Evolutionary conservation across 2,113 vertebrate species (phyloP).

Genomic region (Apodemus sylvaticus): DNA sequence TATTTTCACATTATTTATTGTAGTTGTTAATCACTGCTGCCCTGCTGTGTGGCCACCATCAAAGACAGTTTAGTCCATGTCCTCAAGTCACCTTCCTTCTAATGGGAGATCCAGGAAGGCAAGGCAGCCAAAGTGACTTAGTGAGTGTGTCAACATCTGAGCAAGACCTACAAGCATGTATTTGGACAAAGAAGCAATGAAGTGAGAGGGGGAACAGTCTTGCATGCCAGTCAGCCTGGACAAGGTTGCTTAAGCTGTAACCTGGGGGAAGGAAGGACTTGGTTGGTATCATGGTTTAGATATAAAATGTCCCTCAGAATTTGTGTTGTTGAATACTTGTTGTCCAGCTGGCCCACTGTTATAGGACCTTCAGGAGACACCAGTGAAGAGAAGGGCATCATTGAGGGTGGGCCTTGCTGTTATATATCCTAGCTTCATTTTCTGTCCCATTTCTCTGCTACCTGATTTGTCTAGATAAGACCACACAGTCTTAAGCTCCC

Average conservation of each 20-base stretch:
- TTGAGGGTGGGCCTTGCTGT: no score
- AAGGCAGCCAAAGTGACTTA: background rate
- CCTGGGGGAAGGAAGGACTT: background rate
- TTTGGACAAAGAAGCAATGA: background rate
- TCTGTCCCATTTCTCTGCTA: background rate
- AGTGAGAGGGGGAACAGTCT: no score
- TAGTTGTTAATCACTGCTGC: background rate
- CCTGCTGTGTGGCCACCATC: background rate
- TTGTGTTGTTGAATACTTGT: background rate
- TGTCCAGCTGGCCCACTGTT: background rate
- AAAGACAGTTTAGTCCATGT: background rate
- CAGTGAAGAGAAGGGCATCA: background rate
- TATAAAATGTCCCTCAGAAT: background rate
- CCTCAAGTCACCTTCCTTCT: background rate
- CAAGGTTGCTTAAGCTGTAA: background rate
- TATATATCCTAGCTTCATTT: background rate
- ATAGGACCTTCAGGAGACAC: no score
- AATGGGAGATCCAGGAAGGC: background rate
- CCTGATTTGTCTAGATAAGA: background rate
- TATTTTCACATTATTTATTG: background rate
- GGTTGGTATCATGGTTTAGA: background rate
- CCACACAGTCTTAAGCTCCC: background rate
- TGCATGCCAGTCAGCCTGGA: background rate
- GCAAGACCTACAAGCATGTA: background rate
- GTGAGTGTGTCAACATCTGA: background rate